Percentiles rank a stretch among this genome's conserved stretches.
phyloP scores from a whole-genome alignment of 2,113 vertebrate genomes.

The Phrynocephalus versicolor region DNA sequence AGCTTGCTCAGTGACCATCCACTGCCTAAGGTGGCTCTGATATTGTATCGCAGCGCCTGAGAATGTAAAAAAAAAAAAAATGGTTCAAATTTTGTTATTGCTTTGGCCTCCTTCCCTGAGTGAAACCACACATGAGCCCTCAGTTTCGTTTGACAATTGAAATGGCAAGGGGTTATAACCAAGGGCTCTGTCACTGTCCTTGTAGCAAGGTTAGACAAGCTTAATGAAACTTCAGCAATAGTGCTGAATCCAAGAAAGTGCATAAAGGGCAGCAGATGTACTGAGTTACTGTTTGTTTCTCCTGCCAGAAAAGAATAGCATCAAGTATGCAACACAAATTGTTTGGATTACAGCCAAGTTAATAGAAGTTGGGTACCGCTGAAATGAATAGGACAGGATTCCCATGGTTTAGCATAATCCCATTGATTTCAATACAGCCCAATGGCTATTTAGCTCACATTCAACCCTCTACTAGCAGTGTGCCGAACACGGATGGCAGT shows the following conservation, averaged over 20 bases:
- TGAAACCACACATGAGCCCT: slow-evolving; percentile 47
- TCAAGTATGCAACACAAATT: background rate
- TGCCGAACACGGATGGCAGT: no score
- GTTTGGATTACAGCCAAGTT: background rate
- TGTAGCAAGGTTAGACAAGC: slow-evolving; percentile 15
- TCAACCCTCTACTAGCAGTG: background rate
- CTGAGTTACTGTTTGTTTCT: background rate
- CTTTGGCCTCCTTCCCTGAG: slow-evolving; percentile 33
- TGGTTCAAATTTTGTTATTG: background rate
- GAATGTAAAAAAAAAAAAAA: slow-evolving; percentile 23
- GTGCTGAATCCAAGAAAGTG: background rate
- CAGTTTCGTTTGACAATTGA: slow-evolving; percentile 19
- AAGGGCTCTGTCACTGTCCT: background rate
- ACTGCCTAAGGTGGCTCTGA: slow-evolving; percentile 53
- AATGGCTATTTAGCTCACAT: no score
- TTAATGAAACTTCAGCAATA: slow-evolving; percentile 8
- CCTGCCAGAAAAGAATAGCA: background rate
- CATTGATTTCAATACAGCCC: background rate
- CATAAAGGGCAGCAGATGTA: background rate
- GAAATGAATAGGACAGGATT: background rate
- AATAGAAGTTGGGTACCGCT: background rate
- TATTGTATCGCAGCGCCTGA: slow-evolving; percentile 36
- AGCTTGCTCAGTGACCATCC: slow-evolving; percentile 18
- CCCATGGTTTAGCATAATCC: background rate
- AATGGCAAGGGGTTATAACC: background rate